A percentile compares a stretch with the other conserved stretches of the same genome.
Conservation (phyloP, 2,797 vertebrate genomes). For the Ctenopoma kingsleyae region DNA sequence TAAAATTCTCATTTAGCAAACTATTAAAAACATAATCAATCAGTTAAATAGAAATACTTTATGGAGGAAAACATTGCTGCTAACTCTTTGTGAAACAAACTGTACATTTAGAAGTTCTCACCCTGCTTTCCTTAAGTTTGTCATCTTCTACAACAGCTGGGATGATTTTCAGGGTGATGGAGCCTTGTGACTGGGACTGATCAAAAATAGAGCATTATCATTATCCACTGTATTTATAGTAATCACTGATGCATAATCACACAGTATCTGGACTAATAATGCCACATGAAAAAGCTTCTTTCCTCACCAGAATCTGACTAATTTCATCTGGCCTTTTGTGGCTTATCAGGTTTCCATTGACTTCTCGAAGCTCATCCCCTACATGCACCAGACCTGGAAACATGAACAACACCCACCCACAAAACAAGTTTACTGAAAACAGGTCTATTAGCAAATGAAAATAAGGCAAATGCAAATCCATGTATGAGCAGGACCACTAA, state of each 20-base stretch:
- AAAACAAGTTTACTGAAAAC: slow-evolving; percentile 3
- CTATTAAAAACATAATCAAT: not conserved
- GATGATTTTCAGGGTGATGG: slow-evolving; percentile 96
- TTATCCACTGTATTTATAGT: not conserved
- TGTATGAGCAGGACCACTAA: not conserved
- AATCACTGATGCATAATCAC: not conserved
- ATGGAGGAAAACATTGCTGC: not conserved
- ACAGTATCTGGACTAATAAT: not conserved
- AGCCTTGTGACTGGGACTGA: slow-evolving; percentile 95
- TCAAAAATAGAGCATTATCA: slow-evolving; percentile 24
- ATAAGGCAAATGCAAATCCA: slow-evolving; percentile 2
- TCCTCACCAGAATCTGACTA: slow-evolving; percentile 92
- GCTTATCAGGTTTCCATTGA: slow-evolving; percentile 92
- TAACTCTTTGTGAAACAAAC: not conserved
- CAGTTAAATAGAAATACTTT: not conserved
- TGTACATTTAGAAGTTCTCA: slow-evolving; percentile 56
- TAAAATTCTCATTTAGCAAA: not conserved
- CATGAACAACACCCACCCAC: slow-evolving; percentile 16
- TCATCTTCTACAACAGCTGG: slow-evolving; percentile 93
- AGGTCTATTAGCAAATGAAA: not conserved
- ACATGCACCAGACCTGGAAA: slow-evolving; percentile 93
- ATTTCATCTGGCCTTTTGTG: slow-evolving; percentile 95
- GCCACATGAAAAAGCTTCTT: not conserved
- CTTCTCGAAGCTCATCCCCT: slow-evolving; percentile 94
- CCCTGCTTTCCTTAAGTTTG: slow-evolving; percentile 92